A percentile compares a stretch with the other conserved stretches of the same genome.
Evolutionary conservation across 1,140 invertebrate genomes (phyloP).

Genomic region (Magallana ariakensis): DNA sequence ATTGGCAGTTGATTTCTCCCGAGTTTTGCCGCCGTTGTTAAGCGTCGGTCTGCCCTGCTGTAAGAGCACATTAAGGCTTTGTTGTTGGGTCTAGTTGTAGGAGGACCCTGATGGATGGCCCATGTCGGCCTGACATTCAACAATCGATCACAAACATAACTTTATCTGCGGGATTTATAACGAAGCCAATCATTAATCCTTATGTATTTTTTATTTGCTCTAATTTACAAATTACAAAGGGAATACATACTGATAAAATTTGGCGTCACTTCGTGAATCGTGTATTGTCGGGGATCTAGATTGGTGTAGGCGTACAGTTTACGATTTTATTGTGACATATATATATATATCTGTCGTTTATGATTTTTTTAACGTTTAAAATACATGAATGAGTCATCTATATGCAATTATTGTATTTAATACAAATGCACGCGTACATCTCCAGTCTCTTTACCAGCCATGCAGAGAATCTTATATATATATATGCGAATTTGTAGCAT

Average conservation of each 20-base stretch:
- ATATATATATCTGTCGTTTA: too few relatives aligned
- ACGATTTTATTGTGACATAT: too few relatives aligned
- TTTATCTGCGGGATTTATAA: not conserved
- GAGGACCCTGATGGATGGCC: not conserved
- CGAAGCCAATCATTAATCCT: constrained; percentile 15
- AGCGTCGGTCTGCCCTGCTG: not conserved
- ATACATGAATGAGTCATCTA: too few relatives aligned
- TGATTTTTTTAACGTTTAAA: too few relatives aligned
- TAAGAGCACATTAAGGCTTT: not conserved
- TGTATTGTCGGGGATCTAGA: too few relatives aligned
- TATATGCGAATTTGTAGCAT: too few relatives aligned
- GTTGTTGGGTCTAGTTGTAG: not conserved
- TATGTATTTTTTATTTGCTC: not conserved
- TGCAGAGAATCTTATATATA: too few relatives aligned
- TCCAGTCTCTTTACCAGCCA: too few relatives aligned
- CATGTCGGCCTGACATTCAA: not conserved
- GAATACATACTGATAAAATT: not conserved
- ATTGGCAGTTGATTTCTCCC: not conserved
- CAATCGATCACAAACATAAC: not conserved
- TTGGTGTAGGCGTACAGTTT: too few relatives aligned
- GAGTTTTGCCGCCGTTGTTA: not conserved
- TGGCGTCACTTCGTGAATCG: not conserved
- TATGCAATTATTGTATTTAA: too few relatives aligned
- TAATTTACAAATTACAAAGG: not conserved
- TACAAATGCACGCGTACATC: too few relatives aligned